phyloP scores from a whole-genome alignment of 2,888 invertebrate genomes.

The Sipha maydis region DNA sequence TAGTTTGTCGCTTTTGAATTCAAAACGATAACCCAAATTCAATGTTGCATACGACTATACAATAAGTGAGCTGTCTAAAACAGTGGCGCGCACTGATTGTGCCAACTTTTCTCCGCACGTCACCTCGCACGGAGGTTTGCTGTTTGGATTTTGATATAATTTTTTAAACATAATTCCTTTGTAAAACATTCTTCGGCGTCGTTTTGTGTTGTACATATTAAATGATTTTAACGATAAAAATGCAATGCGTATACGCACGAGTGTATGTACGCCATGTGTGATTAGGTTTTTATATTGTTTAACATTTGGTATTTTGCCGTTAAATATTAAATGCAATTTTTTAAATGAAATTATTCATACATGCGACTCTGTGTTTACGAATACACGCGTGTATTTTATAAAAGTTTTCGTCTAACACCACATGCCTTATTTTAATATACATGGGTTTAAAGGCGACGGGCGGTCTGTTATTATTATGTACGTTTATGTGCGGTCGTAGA shows the following conservation, averaged over 20 bases:
- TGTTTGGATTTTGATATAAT: neutral
- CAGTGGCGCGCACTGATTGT: neutral
- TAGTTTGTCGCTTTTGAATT: neutral
- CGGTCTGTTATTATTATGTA: constrained; percentile 31
- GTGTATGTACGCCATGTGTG: no score
- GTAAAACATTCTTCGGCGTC: no score
- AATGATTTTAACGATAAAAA: no score
- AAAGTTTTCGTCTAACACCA: constrained; percentile 1
- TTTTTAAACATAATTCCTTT: no score
- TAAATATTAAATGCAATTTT: neutral
- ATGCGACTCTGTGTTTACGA: neutral
- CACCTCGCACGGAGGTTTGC: neutral
- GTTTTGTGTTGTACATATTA: no score
- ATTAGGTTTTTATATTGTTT: no score
- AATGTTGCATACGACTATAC: no score
- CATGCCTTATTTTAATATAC: constrained; percentile 25
- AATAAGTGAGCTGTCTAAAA: neutral
- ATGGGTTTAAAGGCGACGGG: neutral
- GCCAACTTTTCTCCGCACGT: neutral
- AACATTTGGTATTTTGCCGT: neutral
- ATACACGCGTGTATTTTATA: neutral
- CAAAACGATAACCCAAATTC: neutral
- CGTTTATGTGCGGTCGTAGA: constrained; percentile 4
- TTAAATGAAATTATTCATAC: neutral
- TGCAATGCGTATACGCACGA: no score